These are phyloP conservation scores for Thripadectes ignobilis DNA, from an alignment of 2,797 vertebrate genomes.

Conservation along the genomic window DNA sequence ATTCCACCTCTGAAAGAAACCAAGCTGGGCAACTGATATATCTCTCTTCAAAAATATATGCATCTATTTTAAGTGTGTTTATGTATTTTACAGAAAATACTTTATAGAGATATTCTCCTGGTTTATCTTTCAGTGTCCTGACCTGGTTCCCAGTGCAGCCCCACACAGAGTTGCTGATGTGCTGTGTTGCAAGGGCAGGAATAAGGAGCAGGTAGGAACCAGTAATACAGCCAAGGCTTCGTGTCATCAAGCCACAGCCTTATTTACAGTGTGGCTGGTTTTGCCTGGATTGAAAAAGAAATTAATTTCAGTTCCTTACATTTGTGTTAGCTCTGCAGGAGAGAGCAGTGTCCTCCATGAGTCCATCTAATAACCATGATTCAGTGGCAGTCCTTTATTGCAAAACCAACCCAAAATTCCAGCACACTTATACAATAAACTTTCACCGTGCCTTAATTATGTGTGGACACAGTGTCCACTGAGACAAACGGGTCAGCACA, in stretches of 20 bases:
- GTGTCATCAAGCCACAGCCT: constrained; percentile 22
- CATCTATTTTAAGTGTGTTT: neutral
- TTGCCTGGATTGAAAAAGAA: neutral
- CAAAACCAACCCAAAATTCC: constrained; percentile 63
- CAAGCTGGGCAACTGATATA: neutral
- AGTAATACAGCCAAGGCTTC: constrained; percentile 24
- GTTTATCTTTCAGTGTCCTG: neutral
- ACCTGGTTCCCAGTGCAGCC: neutral
- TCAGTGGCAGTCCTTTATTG: constrained; percentile 35
- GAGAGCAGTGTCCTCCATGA: neutral
- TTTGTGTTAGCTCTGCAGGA: constrained; percentile 18
- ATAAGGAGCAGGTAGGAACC: constrained; percentile 8
- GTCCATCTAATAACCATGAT: constrained; percentile 17
- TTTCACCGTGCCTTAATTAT: constrained; percentile 42
- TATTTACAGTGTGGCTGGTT: constrained; percentile 6
- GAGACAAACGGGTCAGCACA: neutral
- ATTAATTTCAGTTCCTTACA: constrained; percentile 2
- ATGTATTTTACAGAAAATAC: neutral
- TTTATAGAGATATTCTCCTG: neutral
- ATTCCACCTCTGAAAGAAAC: neutral
- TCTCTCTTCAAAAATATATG: neutral
- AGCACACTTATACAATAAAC: constrained; percentile 58
- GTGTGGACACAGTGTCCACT: constrained; percentile 13
- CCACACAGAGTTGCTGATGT: neutral
- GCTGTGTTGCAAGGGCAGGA: neutral